Evolutionary conservation across 2,113 vertebrate species (phyloP).

Genomic region (Peromyscus leucopus): DNA sequence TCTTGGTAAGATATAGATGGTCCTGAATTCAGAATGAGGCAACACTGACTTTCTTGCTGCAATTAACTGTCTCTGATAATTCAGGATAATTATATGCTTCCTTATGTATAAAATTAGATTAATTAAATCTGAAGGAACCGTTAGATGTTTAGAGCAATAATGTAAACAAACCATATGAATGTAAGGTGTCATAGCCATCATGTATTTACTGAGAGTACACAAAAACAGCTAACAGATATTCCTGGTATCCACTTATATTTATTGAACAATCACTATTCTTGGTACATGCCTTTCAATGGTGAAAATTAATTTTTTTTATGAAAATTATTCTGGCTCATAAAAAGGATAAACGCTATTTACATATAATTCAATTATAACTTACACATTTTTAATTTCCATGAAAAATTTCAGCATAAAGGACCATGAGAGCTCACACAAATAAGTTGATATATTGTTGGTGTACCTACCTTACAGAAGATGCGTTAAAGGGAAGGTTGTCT

Average conservation of each 20-base stretch:
- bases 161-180: constrained; percentile 16
- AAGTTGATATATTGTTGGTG: neutral
- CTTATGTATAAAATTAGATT: constrained; percentile 48
- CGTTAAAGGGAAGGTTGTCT: neutral
- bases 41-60: neutral
- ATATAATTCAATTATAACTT: neutral
- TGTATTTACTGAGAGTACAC: neutral
- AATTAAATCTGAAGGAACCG: constrained; percentile 40
- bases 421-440: neutral
- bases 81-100: constrained; percentile 33
- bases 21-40: neutral
- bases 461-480: neutral
- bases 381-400: neutral
- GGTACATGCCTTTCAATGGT: neutral
- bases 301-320: neutral
- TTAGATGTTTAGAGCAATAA: neutral
- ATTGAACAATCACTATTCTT: neutral
- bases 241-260: neutral
- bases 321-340: neutral
- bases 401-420: neutral
- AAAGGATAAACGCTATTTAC: neutral
- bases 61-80: neutral
- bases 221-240: neutral
- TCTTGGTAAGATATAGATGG: neutral
- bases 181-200: neutral